phyloP scores from a whole-genome alignment of 1,140 invertebrate species.

The Mesaphorura yosii region DNA sequence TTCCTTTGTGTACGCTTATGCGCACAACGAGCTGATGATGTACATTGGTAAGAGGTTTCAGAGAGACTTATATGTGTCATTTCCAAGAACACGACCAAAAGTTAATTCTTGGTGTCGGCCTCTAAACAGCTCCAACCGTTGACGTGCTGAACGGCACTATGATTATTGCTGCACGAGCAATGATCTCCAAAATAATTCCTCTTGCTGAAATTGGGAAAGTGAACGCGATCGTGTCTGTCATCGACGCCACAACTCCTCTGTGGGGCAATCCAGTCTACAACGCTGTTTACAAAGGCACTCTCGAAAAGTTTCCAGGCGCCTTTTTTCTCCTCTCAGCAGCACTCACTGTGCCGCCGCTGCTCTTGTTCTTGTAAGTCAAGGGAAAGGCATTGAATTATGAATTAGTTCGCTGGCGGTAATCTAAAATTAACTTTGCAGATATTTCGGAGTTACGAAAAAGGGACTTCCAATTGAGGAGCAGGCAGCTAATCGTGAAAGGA shows the following conservation, averaged over 20 bases:
- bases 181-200: slow-evolving; percentile 44
- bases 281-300: slow-evolving; percentile 19
- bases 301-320: slow-evolving; percentile 17
- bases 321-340: slow-evolving; percentile 24
- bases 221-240: slow-evolving; percentile 18
- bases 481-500: too few species aligned
- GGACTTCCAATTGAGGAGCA: neutral
- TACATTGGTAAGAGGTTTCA: slow-evolving; percentile 51
- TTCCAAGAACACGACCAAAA: neutral
- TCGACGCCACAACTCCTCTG: slow-evolving; percentile 24
- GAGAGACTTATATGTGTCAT: neutral
- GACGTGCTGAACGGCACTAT: slow-evolving; percentile 45
- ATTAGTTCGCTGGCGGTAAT: neutral
- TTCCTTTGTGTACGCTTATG: slow-evolving; percentile 67
- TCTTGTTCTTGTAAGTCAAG: slow-evolving; percentile 19
- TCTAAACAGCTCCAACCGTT: slow-evolving; percentile 37
- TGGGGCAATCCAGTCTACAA: slow-evolving; percentile 21
- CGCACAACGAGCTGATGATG: slow-evolving; percentile 58
- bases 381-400: neutral
- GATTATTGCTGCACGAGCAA: slow-evolving; percentile 42
- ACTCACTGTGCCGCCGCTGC: slow-evolving; percentile 18
- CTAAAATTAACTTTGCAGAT: neutral
- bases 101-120: neutral
- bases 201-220: slow-evolving; percentile 23
- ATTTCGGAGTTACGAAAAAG: neutral